phyloP scores from a whole-genome alignment of 1,140 invertebrate genomes.

The Aphidius ervi region DNA sequence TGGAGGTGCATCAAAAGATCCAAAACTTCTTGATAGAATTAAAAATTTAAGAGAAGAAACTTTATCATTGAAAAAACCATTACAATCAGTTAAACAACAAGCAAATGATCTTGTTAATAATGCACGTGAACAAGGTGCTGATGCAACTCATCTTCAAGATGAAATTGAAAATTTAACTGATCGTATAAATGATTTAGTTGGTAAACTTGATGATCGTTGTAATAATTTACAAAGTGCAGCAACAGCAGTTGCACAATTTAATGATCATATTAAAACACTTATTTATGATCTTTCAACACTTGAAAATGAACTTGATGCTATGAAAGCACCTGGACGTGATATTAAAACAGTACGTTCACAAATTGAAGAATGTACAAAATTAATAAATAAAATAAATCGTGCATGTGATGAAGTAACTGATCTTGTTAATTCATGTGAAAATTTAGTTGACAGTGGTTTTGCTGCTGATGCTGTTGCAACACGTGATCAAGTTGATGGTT shows the following conservation, averaged over 20 bases:
- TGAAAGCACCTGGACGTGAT: slow-evolving; percentile 82
- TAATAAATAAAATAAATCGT: slow-evolving; percentile 65
- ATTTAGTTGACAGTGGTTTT: slow-evolving; percentile 77
- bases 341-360: slow-evolving; percentile 80
- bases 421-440: slow-evolving; percentile 69
- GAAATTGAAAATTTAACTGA: slow-evolving; percentile 76
- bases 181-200: slow-evolving; percentile 72
- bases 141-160: slow-evolving; percentile 70
- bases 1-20: slow-evolving; percentile 73
- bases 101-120: slow-evolving; percentile 73
- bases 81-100: slow-evolving; percentile 65
- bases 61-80: slow-evolving; percentile 68
- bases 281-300: slow-evolving; percentile 71
- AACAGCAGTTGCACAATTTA: slow-evolving; percentile 80
- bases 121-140: slow-evolving; percentile 64
- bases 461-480: slow-evolving; percentile 76
- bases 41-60: slow-evolving; percentile 74
- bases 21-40: slow-evolving; percentile 77
- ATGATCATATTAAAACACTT: slow-evolving; percentile 77
- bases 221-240: slow-evolving; percentile 81
- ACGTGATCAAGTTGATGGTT: slow-evolving; percentile 72
- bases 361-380: slow-evolving; percentile 71
- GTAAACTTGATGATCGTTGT: slow-evolving; percentile 73
- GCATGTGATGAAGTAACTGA: slow-evolving; percentile 67
- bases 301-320: slow-evolving; percentile 78